Percentiles rank a stretch among this genome's conserved stretches.
These are phyloP conservation scores for Cistogaster globosa DNA, from an alignment of 2,888 invertebrate genomes.

Conservation along the genomic window DNA sequence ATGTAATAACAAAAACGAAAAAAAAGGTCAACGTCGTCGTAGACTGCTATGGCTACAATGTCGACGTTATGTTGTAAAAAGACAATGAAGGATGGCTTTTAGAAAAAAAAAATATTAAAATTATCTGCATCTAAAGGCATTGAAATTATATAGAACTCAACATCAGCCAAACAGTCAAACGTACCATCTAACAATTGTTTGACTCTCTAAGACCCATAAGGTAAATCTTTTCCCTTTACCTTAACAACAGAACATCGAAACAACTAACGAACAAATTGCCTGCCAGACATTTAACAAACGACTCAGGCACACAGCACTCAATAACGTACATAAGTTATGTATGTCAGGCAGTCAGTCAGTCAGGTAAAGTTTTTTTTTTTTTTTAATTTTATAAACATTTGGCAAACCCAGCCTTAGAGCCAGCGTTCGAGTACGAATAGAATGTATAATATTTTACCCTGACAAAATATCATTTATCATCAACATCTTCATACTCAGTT, in stretches of 20 bases:
- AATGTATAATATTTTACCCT: constrained; percentile 58
- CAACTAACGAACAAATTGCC: constrained; percentile 8
- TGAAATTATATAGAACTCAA: constrained; percentile 57
- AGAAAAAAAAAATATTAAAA: constrained; percentile 58
- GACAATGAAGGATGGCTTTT: constrained; percentile 47
- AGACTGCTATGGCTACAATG: constrained; percentile 11
- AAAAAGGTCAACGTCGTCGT: constrained; percentile 34
- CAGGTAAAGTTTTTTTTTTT: constrained; percentile 46
- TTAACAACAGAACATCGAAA: constrained; percentile 14
- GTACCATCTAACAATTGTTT: constrained; percentile 43
- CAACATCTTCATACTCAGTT: constrained; percentile 53
- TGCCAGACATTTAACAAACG: constrained; percentile 20
- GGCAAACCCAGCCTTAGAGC: constrained; percentile 59
- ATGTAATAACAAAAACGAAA: not conserved
- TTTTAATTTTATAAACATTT: constrained; percentile 33
- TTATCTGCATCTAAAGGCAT: constrained; percentile 59
- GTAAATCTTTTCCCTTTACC: constrained; percentile 33
- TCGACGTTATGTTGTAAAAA: constrained; percentile 4
- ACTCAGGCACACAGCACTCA: constrained; percentile 19
- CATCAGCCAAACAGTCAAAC: constrained; percentile 51
- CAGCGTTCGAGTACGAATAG: constrained; percentile 49
- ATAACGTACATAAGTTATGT: constrained; percentile 4
- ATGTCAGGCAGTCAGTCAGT: constrained; percentile 39
- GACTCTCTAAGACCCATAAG: constrained; percentile 47
- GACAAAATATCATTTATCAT: constrained; percentile 67